These are phyloP conservation scores for Nymphalis urticae DNA, from an alignment of 2,888 invertebrate species.

Conservation along the genomic window DNA sequence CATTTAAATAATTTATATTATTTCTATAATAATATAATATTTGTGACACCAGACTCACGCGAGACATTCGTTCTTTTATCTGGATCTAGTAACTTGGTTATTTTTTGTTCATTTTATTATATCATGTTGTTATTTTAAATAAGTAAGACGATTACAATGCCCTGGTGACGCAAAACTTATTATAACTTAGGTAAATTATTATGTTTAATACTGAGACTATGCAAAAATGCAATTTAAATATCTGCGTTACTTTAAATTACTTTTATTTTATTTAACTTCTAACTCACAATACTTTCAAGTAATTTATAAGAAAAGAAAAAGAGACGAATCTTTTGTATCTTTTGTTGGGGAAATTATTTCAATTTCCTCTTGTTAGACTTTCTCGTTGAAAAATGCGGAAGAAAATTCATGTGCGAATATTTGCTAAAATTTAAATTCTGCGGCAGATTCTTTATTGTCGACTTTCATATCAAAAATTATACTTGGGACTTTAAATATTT, in stretches of 20 bases:
- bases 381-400: background rate
- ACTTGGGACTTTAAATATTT: background rate
- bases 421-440: background rate
- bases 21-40: no score
- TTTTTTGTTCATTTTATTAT: background rate
- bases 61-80: no score
- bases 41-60: no score
- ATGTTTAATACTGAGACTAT: no score
- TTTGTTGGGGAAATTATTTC: background rate
- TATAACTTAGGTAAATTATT: background rate
- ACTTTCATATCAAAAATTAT: background rate
- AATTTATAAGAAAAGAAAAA: background rate
- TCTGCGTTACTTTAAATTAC: no score
- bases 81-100: background rate
- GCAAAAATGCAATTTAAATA: no score
- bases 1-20: no score
- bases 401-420: background rate
- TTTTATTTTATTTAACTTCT: background rate
- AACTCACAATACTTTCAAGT: background rate
- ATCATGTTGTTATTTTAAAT: constrained; percentile 1
- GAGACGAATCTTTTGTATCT: constrained; percentile 1
- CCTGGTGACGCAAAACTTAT: background rate
- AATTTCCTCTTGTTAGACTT: background rate
- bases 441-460: background rate
- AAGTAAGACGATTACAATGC: constrained; percentile 2